A percentile compares a stretch with the other conserved stretches of the same genome.
Evolutionary conservation across 1,140 invertebrate genomes (phyloP).

Genomic region (Trypoxylus dichotomus): DNA sequence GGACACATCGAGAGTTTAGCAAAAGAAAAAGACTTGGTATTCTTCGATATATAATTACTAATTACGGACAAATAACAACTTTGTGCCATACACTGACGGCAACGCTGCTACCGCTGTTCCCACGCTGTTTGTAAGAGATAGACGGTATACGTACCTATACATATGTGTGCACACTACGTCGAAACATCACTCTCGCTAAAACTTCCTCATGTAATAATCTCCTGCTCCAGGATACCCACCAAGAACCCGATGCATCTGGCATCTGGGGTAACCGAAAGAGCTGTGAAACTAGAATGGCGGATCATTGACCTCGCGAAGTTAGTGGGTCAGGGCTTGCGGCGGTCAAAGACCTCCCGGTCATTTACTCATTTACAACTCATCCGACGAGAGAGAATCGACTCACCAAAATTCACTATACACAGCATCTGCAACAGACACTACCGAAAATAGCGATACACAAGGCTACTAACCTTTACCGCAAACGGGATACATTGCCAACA

Average conservation of each 20-base stretch:
- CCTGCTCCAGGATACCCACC: slow-evolving; percentile 32
- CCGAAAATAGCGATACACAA: slow-evolving; percentile 26
- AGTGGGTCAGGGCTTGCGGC: slow-evolving; percentile 53
- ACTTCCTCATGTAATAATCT: slow-evolving; percentile 35
- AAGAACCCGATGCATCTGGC: slow-evolving; percentile 41
- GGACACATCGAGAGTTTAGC: slow-evolving; percentile 8
- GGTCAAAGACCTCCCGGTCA: slow-evolving; percentile 51
- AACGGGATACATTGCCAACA: slow-evolving; percentile 20
- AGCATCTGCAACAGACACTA: slow-evolving; percentile 30
- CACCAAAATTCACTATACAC: slow-evolving; percentile 24
- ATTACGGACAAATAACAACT: slow-evolving; percentile 13
- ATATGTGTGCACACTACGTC: neutral
- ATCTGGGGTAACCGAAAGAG: slow-evolving; percentile 49
- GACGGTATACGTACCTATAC: neutral
- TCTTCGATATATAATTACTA: slow-evolving; percentile 21
- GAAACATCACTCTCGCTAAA: neutral
- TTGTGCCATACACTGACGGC: neutral
- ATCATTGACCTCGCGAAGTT: slow-evolving; percentile 54
- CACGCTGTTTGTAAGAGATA: neutral
- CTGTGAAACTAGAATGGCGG: slow-evolving; percentile 54
- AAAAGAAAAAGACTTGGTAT: slow-evolving; percentile 1
- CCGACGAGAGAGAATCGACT: slow-evolving; percentile 26
- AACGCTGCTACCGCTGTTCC: neutral
- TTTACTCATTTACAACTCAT: slow-evolving; percentile 47
- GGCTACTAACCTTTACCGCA: slow-evolving; percentile 27